Percentiles rank a stretch among this genome's conserved stretches.
Evolutionary conservation across 2,888 invertebrate genomes (phyloP).

Genomic region (Cyrtodaria siliqua): DNA sequence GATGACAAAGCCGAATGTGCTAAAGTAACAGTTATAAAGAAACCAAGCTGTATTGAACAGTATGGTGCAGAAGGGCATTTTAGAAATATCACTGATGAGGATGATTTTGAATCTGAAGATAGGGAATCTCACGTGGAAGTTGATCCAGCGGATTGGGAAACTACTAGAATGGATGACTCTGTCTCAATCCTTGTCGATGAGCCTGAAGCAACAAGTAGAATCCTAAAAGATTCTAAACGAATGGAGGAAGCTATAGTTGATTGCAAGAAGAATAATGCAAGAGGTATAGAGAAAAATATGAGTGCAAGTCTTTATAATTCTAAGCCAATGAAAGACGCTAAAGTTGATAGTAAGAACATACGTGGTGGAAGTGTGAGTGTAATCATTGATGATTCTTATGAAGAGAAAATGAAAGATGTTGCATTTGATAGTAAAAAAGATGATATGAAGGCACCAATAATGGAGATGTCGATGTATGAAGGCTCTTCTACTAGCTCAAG

Average conservation of each 20-base stretch:
- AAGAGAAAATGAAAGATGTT: not conserved
- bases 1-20: not conserved
- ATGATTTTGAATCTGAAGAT: slow-evolving; percentile 29
- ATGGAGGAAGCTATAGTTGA: not conserved
- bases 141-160: slow-evolving; percentile 40
- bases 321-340: not conserved
- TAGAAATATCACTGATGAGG: too few species aligned
- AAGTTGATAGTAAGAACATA: too few species aligned
- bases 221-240: not conserved
- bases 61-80: too few species aligned
- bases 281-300: not conserved
- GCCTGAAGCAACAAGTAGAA: slow-evolving; percentile 1
- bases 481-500: not conserved
- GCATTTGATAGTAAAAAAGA: not conserved
- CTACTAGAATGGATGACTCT: slow-evolving; percentile 26
- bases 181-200: slow-evolving; percentile 5
- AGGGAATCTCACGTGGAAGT: slow-evolving; percentile 27
- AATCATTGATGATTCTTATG: not conserved
- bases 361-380: too few species aligned
- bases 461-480: not conserved
- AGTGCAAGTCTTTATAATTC: not conserved
- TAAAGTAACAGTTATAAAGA: too few species aligned
- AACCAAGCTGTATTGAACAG: too few species aligned
- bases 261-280: not conserved
- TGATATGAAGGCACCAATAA: not conserved